phyloP scores from a whole-genome alignment of 2,797 vertebrate genomes.

The Loriculus beryllinus region DNA sequence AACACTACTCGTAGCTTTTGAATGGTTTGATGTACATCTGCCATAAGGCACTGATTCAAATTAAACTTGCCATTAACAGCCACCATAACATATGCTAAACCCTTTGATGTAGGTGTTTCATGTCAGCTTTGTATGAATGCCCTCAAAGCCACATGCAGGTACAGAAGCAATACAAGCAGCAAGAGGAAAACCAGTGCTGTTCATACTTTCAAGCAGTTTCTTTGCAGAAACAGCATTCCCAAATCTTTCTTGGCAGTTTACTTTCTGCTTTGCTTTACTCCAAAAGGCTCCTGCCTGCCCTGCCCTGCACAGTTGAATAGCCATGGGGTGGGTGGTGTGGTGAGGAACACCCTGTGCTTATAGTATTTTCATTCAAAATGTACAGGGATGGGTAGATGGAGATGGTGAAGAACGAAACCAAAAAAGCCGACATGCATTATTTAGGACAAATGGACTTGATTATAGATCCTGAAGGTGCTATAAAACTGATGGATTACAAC shows the following conservation, averaged over 20 bases:
- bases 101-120: neutral
- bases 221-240: neutral
- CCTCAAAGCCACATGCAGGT: neutral
- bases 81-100: neutral
- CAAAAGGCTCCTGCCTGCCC: neutral
- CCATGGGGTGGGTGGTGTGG: neutral
- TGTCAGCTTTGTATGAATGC: neutral
- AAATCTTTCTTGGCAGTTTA: neutral
- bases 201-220: neutral
- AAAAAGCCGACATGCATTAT: neutral
- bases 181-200: neutral
- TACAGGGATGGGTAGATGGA: neutral
- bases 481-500: constrained; percentile 45
- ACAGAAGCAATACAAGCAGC: neutral
- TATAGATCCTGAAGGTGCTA: constrained; percentile 29
- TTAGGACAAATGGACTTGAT: neutral
- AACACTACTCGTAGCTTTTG: neutral
- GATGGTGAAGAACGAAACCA: neutral
- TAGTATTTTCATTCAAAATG: neutral
- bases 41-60: neutral
- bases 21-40: neutral
- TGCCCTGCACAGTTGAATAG: neutral
- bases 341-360: neutral
- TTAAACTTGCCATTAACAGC: fast-evolving
- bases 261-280: neutral